Evolutionary conservation across 2,113 vertebrate genomes (phyloP).

Genomic region (Hassar affinis): DNA sequence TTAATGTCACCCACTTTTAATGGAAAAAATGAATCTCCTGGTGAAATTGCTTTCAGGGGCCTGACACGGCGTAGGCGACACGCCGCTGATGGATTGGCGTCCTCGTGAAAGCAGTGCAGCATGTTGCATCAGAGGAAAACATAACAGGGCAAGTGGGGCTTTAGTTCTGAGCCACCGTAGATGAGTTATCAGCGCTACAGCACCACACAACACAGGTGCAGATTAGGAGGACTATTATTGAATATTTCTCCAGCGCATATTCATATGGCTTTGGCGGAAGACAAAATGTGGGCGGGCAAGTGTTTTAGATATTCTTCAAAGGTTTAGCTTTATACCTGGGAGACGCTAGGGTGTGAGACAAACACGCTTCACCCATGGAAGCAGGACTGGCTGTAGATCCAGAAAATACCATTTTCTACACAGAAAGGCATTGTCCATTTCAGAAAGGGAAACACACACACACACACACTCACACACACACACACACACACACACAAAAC

Average conservation of each 20-base stretch:
- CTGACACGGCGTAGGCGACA: conserved; percentile 26
- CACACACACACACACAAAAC: no score
- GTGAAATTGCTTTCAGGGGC: conserved; percentile 47
- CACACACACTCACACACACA: no score
- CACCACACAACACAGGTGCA: neutral
- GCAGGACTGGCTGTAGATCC: no score
- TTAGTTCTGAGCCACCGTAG: conserved; percentile 25
- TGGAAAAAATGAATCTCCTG: conserved; percentile 47
- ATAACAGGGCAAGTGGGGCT: conserved; percentile 44
- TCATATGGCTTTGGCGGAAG: neutral
- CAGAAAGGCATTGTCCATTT: neutral
- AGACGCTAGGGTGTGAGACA: neutral
- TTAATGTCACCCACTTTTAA: conserved; percentile 54
- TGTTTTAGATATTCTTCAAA: neutral
- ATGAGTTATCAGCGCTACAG: neutral
- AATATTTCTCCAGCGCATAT: neutral
- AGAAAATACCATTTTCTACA: neutral
- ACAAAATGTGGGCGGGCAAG: neutral
- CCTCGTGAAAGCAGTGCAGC: conserved; percentile 8
- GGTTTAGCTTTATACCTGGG: neutral
- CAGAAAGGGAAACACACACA: neutral
- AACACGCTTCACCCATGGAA: neutral
- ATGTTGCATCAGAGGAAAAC: conserved; percentile 19
- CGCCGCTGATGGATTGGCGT: conserved; percentile 29
- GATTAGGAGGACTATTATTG: neutral